These are phyloP conservation scores for Pipistrellus kuhlii DNA, from an alignment of 2,797 vertebrate genomes.

Conservation along the genomic window DNA sequence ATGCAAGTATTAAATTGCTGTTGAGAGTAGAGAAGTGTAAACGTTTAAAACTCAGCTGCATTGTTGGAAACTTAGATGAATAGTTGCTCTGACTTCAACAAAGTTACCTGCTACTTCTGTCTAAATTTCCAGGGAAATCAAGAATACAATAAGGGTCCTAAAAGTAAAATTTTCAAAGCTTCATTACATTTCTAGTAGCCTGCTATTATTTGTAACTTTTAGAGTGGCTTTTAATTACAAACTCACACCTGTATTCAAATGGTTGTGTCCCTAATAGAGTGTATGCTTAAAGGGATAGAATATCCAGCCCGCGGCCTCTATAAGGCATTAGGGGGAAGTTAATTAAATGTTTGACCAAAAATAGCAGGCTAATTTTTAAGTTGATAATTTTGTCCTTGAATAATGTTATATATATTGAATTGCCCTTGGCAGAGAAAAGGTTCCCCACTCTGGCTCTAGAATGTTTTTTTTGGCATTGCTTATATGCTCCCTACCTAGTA, in stretches of 20 bases:
- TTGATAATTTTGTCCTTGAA: too few relatives aligned
- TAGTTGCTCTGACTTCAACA: not conserved
- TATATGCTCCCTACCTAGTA: not conserved
- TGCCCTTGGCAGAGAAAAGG: too few relatives aligned
- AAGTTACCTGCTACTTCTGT: not conserved
- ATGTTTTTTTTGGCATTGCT: not conserved
- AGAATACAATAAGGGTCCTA: slow-evolving; percentile 1
- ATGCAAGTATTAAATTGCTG: slow-evolving; percentile 36
- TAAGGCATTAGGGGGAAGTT: too few relatives aligned
- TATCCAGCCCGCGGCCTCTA: too few relatives aligned
- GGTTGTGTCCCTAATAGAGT: not conserved
- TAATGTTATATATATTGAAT: too few relatives aligned
- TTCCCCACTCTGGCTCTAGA: not conserved
- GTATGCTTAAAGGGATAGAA: not conserved
- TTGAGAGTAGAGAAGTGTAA: slow-evolving; percentile 44
- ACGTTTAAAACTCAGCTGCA: slow-evolving; percentile 31
- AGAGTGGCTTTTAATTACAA: not conserved
- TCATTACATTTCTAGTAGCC: not conserved
- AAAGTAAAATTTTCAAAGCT: slow-evolving; percentile 3
- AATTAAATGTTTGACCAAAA: too few relatives aligned
- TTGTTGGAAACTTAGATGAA: not conserved
- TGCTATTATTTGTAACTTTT: not conserved
- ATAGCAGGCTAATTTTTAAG: too few relatives aligned
- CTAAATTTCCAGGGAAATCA: not conserved
- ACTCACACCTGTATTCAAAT: not conserved